Evolutionary conservation across 2,113 vertebrate genomes (phyloP), one percentile per base, ranked within the genome.

Genomic region (Tragelaphus strepsiceros): DNA sequence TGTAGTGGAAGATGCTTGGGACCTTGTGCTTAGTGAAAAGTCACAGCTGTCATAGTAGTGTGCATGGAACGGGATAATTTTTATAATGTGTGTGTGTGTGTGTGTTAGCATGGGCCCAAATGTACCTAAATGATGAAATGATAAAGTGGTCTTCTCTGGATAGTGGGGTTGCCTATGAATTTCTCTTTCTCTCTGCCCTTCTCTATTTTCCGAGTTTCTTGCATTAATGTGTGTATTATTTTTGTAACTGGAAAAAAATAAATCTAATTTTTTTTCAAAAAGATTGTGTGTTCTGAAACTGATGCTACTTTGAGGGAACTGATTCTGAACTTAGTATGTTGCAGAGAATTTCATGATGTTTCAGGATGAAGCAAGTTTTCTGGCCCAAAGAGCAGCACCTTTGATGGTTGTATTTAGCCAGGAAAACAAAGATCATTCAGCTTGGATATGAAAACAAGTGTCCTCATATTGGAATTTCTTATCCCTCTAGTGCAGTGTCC

Each of bases 191-290:
- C 28, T 85, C 54, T 91, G 39, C 35, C 74, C 54, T 86, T 74
- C 28, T 91, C 30, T 87, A 53, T 94, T 92, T 97, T 59, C n/a
- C 10, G 6, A 96, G 84, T 39, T 96, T 81, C 77, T 8, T 86
- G 35, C 28, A 39, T 77, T 43, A 64, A 67, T 71, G 24, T 61
- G 3, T 98, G 62, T 88, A 67, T 78, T 90, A 22, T 24, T 92
- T 93, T 93, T 96, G 67, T 96, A 77, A 92, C 43, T 94, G 32
- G 82, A 87, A 96, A 96, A 96, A 97, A 97, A 96, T 88, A 94
- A 96, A 96, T 46, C 53, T 58, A 39, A 46, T 91, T 91, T 59
- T 51, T 32, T 71, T 86, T 53, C 9, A 13, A 51, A 90, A 92
- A 80, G 49, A 58, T 82, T 85, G 83, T 94, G 49, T 97, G n/a